Percentiles rank a stretch among this genome's conserved stretches.
Evolutionary conservation across 1,140 invertebrate species (phyloP).

Genomic region (Pentalonia nigronervosa): DNA sequence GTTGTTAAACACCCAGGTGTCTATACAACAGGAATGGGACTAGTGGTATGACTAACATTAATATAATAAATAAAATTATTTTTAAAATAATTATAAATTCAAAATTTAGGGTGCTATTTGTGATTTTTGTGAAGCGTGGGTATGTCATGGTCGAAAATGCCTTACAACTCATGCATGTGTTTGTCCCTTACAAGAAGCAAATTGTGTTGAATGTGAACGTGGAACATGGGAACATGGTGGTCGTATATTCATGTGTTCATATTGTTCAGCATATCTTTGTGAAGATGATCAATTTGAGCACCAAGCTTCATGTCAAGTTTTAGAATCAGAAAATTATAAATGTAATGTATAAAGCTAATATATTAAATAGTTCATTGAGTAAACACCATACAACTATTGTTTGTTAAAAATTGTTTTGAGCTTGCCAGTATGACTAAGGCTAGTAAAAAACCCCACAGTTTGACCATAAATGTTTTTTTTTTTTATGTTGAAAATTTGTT

Average conservation of each 20-base stretch:
- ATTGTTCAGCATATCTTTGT: constrained; percentile 89
- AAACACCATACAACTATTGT: background rate
- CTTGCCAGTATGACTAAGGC: background rate
- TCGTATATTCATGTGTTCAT: constrained; percentile 91
- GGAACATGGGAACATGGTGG: constrained; percentile 94
- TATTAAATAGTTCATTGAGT: background rate
- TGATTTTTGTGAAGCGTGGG: constrained; percentile 97
- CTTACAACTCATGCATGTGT: constrained; percentile 89
- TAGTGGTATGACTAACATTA: constrained; percentile 78
- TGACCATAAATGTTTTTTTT: background rate
- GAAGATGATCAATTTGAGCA: constrained; percentile 99
- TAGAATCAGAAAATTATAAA: constrained; percentile 92
- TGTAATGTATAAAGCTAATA: constrained; percentile 69
- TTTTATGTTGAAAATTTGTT: too few species aligned
- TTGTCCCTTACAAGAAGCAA: constrained; percentile 86
- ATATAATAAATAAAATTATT: background rate
- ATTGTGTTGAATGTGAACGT: constrained; percentile 90
- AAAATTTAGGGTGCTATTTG: constrained; percentile 87
- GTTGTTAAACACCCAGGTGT: constrained; percentile 88
- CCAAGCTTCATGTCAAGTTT: constrained; percentile 94
- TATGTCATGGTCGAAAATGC: constrained; percentile 93
- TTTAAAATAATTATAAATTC: constrained; percentile 28
- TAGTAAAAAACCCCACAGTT: background rate
- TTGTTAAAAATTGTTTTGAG: background rate
- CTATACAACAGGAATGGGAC: constrained; percentile 85